Percentiles rank a stretch among this genome's conserved stretches.
Conservation (phyloP, 2,888 invertebrate genomes). For the Hermaeophaga mercurialis region DNA sequence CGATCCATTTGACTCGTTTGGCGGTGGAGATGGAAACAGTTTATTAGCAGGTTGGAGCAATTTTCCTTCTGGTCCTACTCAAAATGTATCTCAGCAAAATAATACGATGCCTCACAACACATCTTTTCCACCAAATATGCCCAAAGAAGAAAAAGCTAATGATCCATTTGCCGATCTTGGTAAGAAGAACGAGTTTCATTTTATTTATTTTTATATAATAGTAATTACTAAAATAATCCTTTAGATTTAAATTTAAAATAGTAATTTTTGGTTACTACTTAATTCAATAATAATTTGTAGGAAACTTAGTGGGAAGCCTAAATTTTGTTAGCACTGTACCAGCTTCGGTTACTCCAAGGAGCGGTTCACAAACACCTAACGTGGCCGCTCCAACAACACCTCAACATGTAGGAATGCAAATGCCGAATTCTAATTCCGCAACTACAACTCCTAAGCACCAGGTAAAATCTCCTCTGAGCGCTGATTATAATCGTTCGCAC, state of each 20-base stretch:
- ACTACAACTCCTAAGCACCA: slow-evolving; percentile 48
- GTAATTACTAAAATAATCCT: no score
- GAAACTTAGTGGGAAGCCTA: slow-evolving; percentile 34
- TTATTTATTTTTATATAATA: no score
- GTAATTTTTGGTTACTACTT: no score
- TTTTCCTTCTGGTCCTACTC: slow-evolving; percentile 32
- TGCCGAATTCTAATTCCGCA: slow-evolving; percentile 17
- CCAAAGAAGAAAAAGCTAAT: slow-evolving; percentile 58
- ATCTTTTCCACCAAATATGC: background rate
- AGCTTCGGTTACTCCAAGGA: slow-evolving; percentile 38
- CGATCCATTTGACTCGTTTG: slow-evolving; percentile 68
- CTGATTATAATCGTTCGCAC: slow-evolving; percentile 71
- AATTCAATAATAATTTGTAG: no score
- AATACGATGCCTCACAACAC: slow-evolving; percentile 8
- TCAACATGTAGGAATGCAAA: slow-evolving; percentile 46
- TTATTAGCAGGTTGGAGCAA: slow-evolving; percentile 53
- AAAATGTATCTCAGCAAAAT: background rate
- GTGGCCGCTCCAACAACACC: slow-evolving; percentile 52
- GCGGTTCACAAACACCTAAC: slow-evolving; percentile 44
- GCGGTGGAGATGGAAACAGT: slow-evolving; percentile 40
- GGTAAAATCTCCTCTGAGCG: slow-evolving; percentile 55
- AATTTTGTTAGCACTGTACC: slow-evolving; percentile 25
- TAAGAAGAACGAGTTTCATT: no score
- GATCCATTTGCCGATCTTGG: slow-evolving; percentile 81
- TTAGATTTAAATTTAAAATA: no score